Evolutionary conservation across 2,113 vertebrate genomes (phyloP).

Genomic region (Perognathus longimembris): DNA sequence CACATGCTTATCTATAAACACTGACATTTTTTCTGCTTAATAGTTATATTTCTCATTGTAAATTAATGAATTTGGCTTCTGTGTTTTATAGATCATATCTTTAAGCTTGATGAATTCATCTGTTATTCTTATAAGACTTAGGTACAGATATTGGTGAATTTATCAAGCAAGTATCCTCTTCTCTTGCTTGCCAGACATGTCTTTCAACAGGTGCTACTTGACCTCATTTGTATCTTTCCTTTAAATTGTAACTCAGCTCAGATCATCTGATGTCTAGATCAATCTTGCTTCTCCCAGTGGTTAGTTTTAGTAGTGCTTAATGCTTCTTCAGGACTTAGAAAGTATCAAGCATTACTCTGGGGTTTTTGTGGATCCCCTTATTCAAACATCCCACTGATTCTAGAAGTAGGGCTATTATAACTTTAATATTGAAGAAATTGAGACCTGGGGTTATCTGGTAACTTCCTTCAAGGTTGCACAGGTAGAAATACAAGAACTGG

Average conservation of each 20-base stretch:
- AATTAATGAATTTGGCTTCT: slow-evolving; percentile 65
- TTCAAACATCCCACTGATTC: neutral
- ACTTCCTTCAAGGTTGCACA: neutral
- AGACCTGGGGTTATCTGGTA: neutral
- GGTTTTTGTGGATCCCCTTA: neutral
- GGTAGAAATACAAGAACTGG: neutral
- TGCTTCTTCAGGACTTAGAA: neutral
- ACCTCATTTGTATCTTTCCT: slow-evolving; percentile 21
- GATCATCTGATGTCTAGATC: neutral
- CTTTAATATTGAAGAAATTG: slow-evolving; percentile 39
- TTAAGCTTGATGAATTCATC: slow-evolving; percentile 60
- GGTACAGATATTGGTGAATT: slow-evolving; percentile 16
- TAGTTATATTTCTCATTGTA: slow-evolving; percentile 69
- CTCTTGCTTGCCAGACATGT: neutral
- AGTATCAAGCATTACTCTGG: neutral
- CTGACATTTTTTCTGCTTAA: slow-evolving; percentile 48
- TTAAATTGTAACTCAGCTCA: neutral
- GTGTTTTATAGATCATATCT: slow-evolving; percentile 57
- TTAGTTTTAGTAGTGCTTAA: slow-evolving; percentile 26
- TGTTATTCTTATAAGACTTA: neutral
- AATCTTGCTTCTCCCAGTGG: neutral
- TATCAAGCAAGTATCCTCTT: neutral
- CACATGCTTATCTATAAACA: slow-evolving; percentile 42
- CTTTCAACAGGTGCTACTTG: neutral
- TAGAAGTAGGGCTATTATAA: neutral